phyloP scores from a whole-genome alignment of 1,140 invertebrate species.

The Odontomachus brunneus region DNA sequence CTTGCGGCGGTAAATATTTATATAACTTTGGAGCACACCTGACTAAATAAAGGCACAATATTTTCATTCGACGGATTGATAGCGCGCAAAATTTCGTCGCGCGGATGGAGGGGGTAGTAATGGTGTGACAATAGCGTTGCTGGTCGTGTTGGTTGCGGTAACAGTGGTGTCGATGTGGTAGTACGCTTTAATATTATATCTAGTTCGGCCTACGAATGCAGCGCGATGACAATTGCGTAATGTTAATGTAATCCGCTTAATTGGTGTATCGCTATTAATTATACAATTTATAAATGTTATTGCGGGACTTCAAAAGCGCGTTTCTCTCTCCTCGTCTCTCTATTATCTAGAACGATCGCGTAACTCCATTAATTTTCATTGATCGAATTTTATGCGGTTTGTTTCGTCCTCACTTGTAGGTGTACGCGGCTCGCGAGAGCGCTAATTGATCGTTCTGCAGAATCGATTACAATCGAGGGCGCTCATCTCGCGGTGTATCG shows the following conservation, averaged over 20 bases:
- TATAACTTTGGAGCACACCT: conserved; percentile 36
- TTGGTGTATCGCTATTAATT: conserved; percentile 43
- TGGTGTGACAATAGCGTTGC: too few species aligned
- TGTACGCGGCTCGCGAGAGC: neutral
- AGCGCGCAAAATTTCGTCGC: conserved; percentile 22
- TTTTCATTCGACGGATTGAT: conserved; percentile 42
- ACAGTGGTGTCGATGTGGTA: too few species aligned
- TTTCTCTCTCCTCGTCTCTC: neutral
- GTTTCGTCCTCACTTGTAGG: neutral
- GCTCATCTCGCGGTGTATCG: neutral
- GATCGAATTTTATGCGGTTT: conserved; percentile 38
- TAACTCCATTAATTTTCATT: conserved; percentile 42
- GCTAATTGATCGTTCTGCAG: conserved; percentile 13
- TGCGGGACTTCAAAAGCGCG: conserved; percentile 21
- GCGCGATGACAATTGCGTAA: conserved; percentile 30
- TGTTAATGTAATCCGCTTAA: conserved; percentile 55
- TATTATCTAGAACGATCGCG: conserved; percentile 30
- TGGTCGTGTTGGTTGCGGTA: too few species aligned
- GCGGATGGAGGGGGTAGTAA: neutral
- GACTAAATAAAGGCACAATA: conserved; percentile 55
- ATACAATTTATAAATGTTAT: neutral
- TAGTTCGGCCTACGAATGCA: neutral
- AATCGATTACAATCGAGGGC: conserved; percentile 33
- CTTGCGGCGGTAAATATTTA: conserved; percentile 54
- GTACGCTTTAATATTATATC: conserved; percentile 24